A percentile compares a stretch with the other conserved stretches of the same genome.
These are phyloP conservation scores for Corvus cornix DNA, from an alignment of 2,113 vertebrate species.

Conservation along the genomic window DNA sequence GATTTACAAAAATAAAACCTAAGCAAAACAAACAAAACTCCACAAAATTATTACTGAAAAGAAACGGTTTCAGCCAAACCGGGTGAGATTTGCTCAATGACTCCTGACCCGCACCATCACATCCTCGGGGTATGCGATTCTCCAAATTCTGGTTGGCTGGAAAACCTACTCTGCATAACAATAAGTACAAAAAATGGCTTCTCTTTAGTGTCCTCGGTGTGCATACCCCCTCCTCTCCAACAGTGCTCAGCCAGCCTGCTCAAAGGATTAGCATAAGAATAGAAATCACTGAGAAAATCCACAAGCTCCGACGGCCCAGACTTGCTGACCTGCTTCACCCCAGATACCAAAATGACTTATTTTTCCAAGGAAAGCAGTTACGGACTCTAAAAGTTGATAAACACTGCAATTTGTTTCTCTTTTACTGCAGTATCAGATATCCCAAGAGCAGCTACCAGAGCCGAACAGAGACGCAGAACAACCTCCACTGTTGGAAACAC, in stretches of 20 bases:
- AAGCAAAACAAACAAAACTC: neutral
- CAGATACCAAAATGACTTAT: neutral
- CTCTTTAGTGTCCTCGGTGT: neutral
- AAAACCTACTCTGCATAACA: neutral
- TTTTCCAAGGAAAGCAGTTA: neutral
- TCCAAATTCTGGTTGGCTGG: neutral
- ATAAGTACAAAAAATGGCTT: neutral
- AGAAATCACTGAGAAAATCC: slow-evolving; percentile 11
- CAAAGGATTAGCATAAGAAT: slow-evolving; percentile 50
- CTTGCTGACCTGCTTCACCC: neutral
- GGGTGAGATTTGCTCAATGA: neutral
- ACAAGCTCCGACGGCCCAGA: neutral
- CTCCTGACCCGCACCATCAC: neutral
- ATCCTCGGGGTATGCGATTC: neutral
- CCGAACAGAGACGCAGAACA: accelerated
- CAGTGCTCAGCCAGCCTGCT: neutral
- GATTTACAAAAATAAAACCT: neutral
- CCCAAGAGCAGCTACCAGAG: neutral
- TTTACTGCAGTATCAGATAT: neutral
- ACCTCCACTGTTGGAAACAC: neutral
- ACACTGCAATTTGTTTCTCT: neutral
- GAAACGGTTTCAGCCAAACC: neutral
- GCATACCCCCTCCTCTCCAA: neutral
- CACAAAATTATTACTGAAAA: neutral
- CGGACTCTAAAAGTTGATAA: neutral